These are phyloP conservation scores for Brotula barbata DNA, from an alignment of 2,797 vertebrate species.

Conservation along the genomic window DNA sequence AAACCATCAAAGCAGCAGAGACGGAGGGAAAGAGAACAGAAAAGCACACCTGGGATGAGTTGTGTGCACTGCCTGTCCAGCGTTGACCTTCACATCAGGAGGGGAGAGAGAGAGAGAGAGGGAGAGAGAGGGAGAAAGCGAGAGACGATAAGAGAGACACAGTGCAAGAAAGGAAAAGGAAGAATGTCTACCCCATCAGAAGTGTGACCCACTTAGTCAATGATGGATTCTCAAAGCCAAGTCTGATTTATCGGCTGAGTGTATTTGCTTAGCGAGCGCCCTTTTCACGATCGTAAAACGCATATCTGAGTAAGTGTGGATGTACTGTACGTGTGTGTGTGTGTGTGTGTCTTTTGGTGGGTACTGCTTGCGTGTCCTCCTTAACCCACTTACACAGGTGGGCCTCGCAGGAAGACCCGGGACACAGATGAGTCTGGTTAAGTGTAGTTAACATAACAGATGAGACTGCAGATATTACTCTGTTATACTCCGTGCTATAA, in stretches of 20 bases:
- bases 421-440: conserved; percentile 43
- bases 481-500: too few species aligned
- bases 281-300: conserved; percentile 65
- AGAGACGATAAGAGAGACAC: too few species aligned
- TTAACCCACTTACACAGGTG: conserved; percentile 15
- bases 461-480: conserved; percentile 12
- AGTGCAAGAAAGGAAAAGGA: conserved; percentile 18
- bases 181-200: conserved; percentile 69
- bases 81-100: conserved; percentile 57
- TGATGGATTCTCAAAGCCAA: conserved; percentile 77
- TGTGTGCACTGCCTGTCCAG: conserved; percentile 31
- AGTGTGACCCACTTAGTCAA: conserved; percentile 79
- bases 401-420: conserved; percentile 33
- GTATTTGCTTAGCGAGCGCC: conserved; percentile 73
- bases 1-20: conserved; percentile 41
- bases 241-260: conserved; percentile 77
- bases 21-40: conserved; percentile 4
- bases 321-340: conserved; percentile 13
- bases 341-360: conserved; percentile 25
- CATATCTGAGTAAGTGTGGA: conserved; percentile 26
- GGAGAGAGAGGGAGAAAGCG: conserved; percentile 13
- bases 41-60: conserved; percentile 48
- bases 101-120: neutral
- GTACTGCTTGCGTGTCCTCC: conserved; percentile 28
- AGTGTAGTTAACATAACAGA: conserved; percentile 46